phyloP scores from a whole-genome alignment of 1,140 invertebrate species.

The Choristoneura fumiferana region DNA sequence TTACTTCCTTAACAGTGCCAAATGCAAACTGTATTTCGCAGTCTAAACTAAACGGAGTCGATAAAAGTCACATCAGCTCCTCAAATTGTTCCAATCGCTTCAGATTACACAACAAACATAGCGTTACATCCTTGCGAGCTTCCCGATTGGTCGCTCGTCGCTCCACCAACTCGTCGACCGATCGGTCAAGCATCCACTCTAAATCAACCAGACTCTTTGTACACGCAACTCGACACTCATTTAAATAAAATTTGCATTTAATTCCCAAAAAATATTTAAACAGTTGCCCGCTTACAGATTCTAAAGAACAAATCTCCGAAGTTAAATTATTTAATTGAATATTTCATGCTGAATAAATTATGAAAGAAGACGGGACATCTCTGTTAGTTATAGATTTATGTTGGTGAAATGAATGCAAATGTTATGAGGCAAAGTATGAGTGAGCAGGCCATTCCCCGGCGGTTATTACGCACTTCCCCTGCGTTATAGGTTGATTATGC shows the following conservation, averaged over 20 bases:
- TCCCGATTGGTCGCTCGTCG: constrained; percentile 20
- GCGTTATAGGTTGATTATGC: constrained; percentile 16
- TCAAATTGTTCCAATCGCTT: constrained; percentile 29
- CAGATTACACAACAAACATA: constrained; percentile 39
- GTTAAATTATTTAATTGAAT: neutral
- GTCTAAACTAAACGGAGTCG: constrained; percentile 16
- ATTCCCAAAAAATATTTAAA: neutral
- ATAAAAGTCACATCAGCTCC: constrained; percentile 18
- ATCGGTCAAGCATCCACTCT: too few relatives aligned
- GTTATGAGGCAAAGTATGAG: constrained; percentile 6
- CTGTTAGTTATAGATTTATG: neutral
- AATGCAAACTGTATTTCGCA: constrained; percentile 37
- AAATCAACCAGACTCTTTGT: too few relatives aligned
- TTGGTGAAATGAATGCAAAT: constrained; percentile 7
- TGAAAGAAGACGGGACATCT: neutral
- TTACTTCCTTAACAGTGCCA: neutral
- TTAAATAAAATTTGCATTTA: neutral
- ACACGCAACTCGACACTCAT: neutral
- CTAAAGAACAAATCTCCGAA: neutral
- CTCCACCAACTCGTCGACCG: neutral
- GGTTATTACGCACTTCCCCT: constrained; percentile 18
- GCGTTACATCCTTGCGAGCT: constrained; percentile 31
- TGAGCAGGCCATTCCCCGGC: constrained; percentile 1
- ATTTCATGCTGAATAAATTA: too few relatives aligned
- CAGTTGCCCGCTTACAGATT: neutral